phyloP scores from a whole-genome alignment of 2,113 vertebrate species.

The Hystrix brachyura region DNA sequence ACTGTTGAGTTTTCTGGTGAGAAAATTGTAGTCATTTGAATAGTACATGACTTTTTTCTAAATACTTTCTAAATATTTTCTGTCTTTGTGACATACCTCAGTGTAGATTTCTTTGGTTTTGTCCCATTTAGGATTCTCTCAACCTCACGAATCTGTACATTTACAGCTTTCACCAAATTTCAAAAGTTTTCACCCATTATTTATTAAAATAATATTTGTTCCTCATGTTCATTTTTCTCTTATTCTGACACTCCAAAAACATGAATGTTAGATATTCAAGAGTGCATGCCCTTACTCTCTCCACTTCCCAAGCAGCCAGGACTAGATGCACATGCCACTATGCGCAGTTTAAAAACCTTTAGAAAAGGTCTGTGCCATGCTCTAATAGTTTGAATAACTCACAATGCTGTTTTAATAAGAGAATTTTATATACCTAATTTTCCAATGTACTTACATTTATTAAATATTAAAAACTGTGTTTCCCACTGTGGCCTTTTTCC shows the following conservation, averaged over 20 bases:
- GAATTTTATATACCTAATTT: background rate
- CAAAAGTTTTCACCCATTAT: background rate
- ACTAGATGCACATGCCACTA: background rate
- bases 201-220: slow-evolving; percentile 4
- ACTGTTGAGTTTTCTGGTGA: background rate
- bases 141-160: background rate
- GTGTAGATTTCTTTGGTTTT: background rate
- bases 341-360: background rate
- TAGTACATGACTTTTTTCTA: slow-evolving; percentile 5
- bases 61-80: background rate
- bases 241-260: background rate
- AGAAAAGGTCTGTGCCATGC: background rate
- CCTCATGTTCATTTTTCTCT: background rate
- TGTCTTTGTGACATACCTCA: background rate
- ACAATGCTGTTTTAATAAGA: slow-evolving; percentile 9
- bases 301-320: background rate
- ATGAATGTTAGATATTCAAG: background rate
- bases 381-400: slow-evolving; percentile 10
- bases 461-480: background rate
- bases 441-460: background rate
- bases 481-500: background rate
- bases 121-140: background rate
- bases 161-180: background rate
- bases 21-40: slow-evolving; percentile 23
- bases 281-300: background rate